Evolutionary conservation across 2,888 invertebrate species (phyloP), one percentile per base, ranked within the genome.

Genomic region (Parapristionchus giblindavisi): DNA sequence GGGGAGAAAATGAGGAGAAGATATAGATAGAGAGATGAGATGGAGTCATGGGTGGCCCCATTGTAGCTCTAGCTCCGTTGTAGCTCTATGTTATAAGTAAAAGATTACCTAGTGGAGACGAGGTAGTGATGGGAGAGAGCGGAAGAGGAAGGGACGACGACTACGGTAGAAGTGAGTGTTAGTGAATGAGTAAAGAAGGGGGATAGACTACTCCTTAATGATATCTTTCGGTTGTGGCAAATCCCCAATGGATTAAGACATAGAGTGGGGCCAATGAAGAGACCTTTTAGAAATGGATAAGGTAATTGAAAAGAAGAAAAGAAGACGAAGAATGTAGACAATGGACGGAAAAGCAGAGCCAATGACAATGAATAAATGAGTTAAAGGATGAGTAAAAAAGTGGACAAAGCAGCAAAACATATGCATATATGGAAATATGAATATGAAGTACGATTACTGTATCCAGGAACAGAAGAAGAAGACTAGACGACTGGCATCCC

Each of bases 341-440:
- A n/a, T n/a, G n/a, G n/a, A n/a, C n/a, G n/a, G n/a, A n/a, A n/a
- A n/a, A n/a, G n/a, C n/a, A n/a, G n/a, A n/a, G n/a, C n/a, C n/a
- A n/a, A n/a, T n/a, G n/a, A n/a, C n/a, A n/a, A n/a, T n/a, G n/a
- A 43, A 65, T 43, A 65, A 43, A 40, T 43, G 63, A 43, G 43
- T 40, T 32, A 40, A 43, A 40, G 27, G 63, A 65, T 24, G 32
- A 65, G 27, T 43, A 24, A 32, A 24, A 43, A 40, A n/a, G 29
- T 40, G 43, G 40, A 43, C 63, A 43, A 40, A 65, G 43, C 40
- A 43, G 40, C 43, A 65, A 65, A 65, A 65, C 63, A 65, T 65
- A 65, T 65, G 63, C 40, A 65, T 65, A 65, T 65, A 43, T 65
- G 40, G 63, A 65, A n/a, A n/a, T n/a, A n/a, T n/a, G n/a, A n/a